Evolutionary conservation across 2,797 vertebrate species (phyloP), one percentile per base, ranked within the genome.

Genomic region (Sorex maritimensis): DNA sequence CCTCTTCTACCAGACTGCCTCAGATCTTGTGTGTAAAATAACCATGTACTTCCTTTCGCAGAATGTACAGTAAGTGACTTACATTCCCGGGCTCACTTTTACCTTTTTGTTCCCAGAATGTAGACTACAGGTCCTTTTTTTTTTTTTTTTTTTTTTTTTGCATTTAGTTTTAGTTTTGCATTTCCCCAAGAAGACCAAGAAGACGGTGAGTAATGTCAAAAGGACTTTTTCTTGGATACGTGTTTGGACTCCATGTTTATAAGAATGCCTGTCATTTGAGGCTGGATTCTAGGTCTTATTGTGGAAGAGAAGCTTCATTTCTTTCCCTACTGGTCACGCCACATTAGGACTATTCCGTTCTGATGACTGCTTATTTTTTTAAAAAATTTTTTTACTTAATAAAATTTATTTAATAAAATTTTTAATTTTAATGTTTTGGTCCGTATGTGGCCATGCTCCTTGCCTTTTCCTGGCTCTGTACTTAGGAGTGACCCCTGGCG

Each of bases 201-300:
- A 58, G 30, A 44, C 19, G 21, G 3, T 63, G 71, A 95, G 69
- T 75, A 23, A 1, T 55, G 30, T 89, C 91, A 52, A 19, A 78
- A 41, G 34, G 5, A 81, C 80, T 73, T 34, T 86, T 9, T 11
- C 49, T 61, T 61, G 58, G 75, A 24, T 28, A 88, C 12, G 61
- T 72, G 88, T 95, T 87, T 69, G 73, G 38, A 68, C 49, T 73
- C 4, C 8, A 0, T 49, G 46, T 92, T 86, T 91, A 82, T 0
- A 52, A 78, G 91, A 86, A 84, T 75, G 15, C n/a, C 0, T 41
- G 38, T 82, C 11, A 10, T 71, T 89, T 77, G 75, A 82, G 81
- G 24, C 26, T 74, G 89, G n/a, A 38, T 75, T 79, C 61, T 82
- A 69, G 91, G 28, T 30, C 6, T 2, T 38, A 2, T 80, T 61